These are phyloP conservation scores for Drosophila tanythrix DNA, from an alignment of 2,888 invertebrate genomes.

Conservation along the genomic window DNA sequence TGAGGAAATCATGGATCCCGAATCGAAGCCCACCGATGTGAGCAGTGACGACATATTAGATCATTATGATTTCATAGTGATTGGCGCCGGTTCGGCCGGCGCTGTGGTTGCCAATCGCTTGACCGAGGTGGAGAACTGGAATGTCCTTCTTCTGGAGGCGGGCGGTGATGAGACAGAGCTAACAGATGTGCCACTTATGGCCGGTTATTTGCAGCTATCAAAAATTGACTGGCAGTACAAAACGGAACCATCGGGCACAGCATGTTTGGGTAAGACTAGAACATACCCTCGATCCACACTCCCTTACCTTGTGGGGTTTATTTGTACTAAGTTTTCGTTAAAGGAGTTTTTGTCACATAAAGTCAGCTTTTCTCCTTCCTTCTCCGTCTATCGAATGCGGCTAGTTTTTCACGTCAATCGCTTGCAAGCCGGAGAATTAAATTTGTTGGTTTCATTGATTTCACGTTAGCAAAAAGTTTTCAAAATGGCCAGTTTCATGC, in stretches of 20 bases:
- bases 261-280: conserved; percentile 89
- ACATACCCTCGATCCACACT: not conserved
- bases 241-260: conserved; percentile 93
- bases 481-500: conserved; percentile 86
- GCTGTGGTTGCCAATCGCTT: conserved; percentile 94
- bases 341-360: too few species aligned
- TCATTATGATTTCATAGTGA: conserved; percentile 93
- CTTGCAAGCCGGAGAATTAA: conserved; percentile 34
- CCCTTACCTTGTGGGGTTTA: not conserved
- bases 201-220: conserved; percentile 94
- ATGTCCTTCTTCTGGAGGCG: conserved; percentile 92
- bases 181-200: conserved; percentile 94
- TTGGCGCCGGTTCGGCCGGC: conserved; percentile 95
- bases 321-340: not conserved
- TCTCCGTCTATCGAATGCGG: conserved; percentile 17
- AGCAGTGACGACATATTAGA: conserved; percentile 87
- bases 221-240: conserved; percentile 97
- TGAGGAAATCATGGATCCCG: conserved; percentile 93
- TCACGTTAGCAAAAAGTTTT: conserved; percentile 9
- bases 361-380: not conserved
- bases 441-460: conserved; percentile 36
- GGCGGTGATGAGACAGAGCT: conserved; percentile 96
- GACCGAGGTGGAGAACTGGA: conserved; percentile 92
- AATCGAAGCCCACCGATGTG: conserved; percentile 91
- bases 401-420: conserved; percentile 60